Evolutionary conservation across 2,797 vertebrate genomes (phyloP).

Genomic region (Heteromormyrus szaboi): DNA sequence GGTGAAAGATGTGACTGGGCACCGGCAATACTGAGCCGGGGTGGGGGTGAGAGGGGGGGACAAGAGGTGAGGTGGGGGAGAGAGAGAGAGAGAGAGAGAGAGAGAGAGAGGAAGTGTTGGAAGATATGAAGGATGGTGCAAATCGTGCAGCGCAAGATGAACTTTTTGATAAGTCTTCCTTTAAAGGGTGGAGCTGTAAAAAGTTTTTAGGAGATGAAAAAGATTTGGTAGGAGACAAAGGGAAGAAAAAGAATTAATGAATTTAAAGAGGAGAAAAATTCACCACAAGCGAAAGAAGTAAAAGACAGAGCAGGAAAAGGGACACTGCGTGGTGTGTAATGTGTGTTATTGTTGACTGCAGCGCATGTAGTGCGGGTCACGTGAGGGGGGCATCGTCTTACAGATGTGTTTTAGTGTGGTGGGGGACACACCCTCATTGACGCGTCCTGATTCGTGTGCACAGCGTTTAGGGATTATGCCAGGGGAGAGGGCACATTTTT

Average conservation of each 20-base stretch:
- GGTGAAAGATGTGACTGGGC: slow-evolving; percentile 54
- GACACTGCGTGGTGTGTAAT: background rate
- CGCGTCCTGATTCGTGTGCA: background rate
- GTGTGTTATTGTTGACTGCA: background rate
- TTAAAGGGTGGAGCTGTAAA: background rate
- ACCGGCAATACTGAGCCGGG: slow-evolving; percentile 31
- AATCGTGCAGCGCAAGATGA: background rate
- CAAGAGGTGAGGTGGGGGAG: background rate
- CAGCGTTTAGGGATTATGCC: background rate
- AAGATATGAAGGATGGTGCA: background rate
- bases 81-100: slow-evolving; percentile 2
- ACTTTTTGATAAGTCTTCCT: background rate
- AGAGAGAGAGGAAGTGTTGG: background rate
- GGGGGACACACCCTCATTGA: background rate
- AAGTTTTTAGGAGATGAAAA: background rate
- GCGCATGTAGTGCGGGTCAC: background rate
- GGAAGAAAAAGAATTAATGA: background rate
- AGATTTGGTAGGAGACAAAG: background rate
- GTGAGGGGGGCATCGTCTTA: background rate
- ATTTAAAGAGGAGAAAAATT: slow-evolving; percentile 1
- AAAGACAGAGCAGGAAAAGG: background rate
- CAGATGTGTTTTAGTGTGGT: background rate
- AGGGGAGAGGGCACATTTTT: background rate
- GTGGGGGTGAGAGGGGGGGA: background rate
- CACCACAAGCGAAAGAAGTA: background rate